Evolutionary conservation across 2,797 vertebrate species (phyloP).

Genomic region (Alcedo quadribrachys): DNA sequence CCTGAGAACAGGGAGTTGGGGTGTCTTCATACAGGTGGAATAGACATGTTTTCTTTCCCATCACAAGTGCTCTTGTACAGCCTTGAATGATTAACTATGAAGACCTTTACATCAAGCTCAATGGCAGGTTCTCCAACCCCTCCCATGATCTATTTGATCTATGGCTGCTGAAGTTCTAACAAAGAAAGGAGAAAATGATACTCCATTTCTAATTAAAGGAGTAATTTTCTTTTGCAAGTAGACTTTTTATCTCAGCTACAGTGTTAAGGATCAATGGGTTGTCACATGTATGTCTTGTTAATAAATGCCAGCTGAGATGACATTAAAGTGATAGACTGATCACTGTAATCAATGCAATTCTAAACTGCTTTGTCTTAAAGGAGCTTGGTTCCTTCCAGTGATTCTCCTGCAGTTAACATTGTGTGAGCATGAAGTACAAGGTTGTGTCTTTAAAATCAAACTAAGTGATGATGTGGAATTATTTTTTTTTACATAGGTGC

Average conservation of each 20-base stretch:
- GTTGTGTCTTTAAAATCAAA: conserved; percentile 32
- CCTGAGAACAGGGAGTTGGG: not conserved
- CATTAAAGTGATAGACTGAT: conserved; percentile 73
- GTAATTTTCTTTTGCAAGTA: conserved; percentile 62
- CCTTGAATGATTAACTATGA: not conserved
- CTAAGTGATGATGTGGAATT: not conserved
- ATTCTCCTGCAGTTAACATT: conserved; percentile 54
- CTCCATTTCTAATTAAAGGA: conserved; percentile 69
- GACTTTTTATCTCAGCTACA: conserved; percentile 58
- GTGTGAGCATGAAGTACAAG: conserved; percentile 34
- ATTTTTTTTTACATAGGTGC: not conserved
- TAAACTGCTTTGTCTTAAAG: conserved; percentile 67
- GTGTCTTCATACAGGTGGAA: not conserved
- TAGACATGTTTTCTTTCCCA: not conserved
- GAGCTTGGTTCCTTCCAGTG: conserved; percentile 42
- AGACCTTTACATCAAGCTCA: conserved; percentile 1
- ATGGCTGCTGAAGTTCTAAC: conserved; percentile 36
- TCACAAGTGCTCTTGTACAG: not conserved
- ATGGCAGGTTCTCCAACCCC: conserved; percentile 9
- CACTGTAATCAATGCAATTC: conserved; percentile 74
- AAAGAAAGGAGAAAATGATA: conserved; percentile 48
- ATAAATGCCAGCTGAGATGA: conserved; percentile 64
- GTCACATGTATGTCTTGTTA: conserved; percentile 68
- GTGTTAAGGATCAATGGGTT: conserved; percentile 66
- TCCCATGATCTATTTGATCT: not conserved